Evolutionary conservation across 2,888 invertebrate species (phyloP), one percentile per base, ranked within the genome.

Genomic region (Tetragonisca angustula): DNA sequence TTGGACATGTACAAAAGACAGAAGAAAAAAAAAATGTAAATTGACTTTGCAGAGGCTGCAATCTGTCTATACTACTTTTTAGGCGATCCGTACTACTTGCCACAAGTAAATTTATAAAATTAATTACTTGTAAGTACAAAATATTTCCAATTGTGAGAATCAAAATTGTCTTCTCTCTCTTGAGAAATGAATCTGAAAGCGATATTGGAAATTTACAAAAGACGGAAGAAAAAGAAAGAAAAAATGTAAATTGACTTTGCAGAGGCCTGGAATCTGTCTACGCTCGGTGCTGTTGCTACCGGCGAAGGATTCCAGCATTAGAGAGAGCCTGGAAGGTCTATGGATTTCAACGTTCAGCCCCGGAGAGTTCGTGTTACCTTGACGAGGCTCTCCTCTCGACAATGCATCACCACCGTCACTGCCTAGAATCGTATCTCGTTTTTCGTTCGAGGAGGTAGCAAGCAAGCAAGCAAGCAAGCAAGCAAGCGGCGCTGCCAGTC

Each of bases 371-470:
- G 79, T 79, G 76, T 76, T 84, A 79, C 84, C 84, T 76, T 74
- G 84, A 84, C 83, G 85, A 74, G 80, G 56, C 76, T 80, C 76
- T 61, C 43, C 76, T 54, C 80, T 65, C 85, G 85, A 85, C 85
- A 68, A 84, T 85, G 85, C 84, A 85, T 84, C 80, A 80, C 84
- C 84, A 74, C 36, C 70, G 79, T 81, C 72, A 24, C 78, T 68
- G 68, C 86, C 79, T 81, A 75, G 49, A 79, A 81, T 76, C 78
- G 81, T 76, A 75, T 81, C 86, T 83, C 85, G 85, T 85, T 85
- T 81, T 84, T 79, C 77, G 54, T 74, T 73, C 54, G 75, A 73
- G 56, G 62, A 77, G 65, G 59, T 24, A 43, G 50, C 49, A 21
- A 36, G 36, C 36, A 36, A 36, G 36, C 27, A 27, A 43, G 50